These are phyloP conservation scores for Helicoverpa assulta DNA, from an alignment of 2,888 invertebrate species.

Conservation along the genomic window DNA sequence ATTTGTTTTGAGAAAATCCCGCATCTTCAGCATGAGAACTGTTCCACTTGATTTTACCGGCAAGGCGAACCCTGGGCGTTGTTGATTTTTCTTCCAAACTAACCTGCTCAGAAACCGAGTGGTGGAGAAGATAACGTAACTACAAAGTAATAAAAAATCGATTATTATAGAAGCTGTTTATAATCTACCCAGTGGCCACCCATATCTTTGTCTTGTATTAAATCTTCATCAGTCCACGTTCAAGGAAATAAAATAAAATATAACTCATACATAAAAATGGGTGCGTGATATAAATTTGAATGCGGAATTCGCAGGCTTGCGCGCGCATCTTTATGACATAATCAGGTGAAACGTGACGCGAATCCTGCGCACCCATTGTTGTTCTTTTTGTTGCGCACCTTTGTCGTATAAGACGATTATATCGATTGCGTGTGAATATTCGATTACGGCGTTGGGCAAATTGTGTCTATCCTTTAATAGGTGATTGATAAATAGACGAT, in stretches of 20 bases:
- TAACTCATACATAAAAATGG: constrained; percentile 42
- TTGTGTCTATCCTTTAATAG: not conserved
- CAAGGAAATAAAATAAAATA: constrained; percentile 57
- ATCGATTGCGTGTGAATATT: constrained; percentile 37
- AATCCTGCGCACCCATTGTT: constrained; percentile 53
- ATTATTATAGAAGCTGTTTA: not conserved
- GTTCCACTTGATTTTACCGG: too few relatives aligned
- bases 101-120: too few relatives aligned
- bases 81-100: too few relatives aligned
- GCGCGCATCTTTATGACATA: constrained; percentile 61
- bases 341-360: constrained; percentile 55
- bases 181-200: not conserved
- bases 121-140: too few relatives aligned
- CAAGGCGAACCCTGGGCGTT: too few relatives aligned
- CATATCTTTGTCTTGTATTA: constrained; percentile 28
- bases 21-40: too few relatives aligned
- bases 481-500: too few relatives aligned
- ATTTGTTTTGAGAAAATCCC: too few relatives aligned
- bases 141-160: too few relatives aligned
- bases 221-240: constrained; percentile 57
- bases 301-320: constrained; percentile 50
- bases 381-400: constrained; percentile 40
- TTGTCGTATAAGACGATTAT: constrained; percentile 49
- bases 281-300: constrained; percentile 60
- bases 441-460: constrained; percentile 13